Base-by-base conservation (phyloP, 2,888 invertebrate species). In the Himalopsyche tibetana region DNA sequence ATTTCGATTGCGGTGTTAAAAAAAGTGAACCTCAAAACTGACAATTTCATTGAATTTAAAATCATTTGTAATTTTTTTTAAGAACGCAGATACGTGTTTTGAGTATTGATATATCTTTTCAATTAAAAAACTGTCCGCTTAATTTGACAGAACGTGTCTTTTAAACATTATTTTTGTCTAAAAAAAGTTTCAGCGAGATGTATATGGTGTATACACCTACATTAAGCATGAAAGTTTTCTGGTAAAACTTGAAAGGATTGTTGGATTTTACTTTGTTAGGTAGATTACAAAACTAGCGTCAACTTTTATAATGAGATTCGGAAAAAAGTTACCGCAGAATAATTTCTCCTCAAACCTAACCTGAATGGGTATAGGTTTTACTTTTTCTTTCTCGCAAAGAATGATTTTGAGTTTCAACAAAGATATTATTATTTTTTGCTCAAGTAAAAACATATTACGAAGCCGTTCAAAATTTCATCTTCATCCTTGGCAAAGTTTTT, bases 251-350 rank as follows among this genome's bases (percentile, higher is more conserved):
- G 36, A 74, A 74, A 12, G 74, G 74, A 74, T 74, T 74, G 74
- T 74, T 74, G 74, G 74, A 74, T 74, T 74, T 28, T 74, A 74
- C 74, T 74, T 74, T 74, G 74, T 36, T 74, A 74, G 74, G 74
- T 74, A 74, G 74, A 74, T 74, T 74, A 74, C 74, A 74, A 74
- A 74, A 74, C 74, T 74, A 74, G 74, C 74, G 74, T 74, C 74
- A 74, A 74, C 74, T 74, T 74, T 74, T 74, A 74, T 74, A 74
- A 74, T 74, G 74, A 74, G 74, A 74, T 74, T 74, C 74, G 36
- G 36, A 36, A 36, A 74, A 28, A 74, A 74, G 74, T 74, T 74
- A 74, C 74, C 74, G 15, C 15, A 28, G 74, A 36, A 74, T 36
- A 36, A 74, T 36, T 74, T 74, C 15, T 36, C 74, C 19, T 36